Evolutionary conservation across 2,113 vertebrate species (phyloP).

Genomic region (Machaerirhynchus nigripectus): DNA sequence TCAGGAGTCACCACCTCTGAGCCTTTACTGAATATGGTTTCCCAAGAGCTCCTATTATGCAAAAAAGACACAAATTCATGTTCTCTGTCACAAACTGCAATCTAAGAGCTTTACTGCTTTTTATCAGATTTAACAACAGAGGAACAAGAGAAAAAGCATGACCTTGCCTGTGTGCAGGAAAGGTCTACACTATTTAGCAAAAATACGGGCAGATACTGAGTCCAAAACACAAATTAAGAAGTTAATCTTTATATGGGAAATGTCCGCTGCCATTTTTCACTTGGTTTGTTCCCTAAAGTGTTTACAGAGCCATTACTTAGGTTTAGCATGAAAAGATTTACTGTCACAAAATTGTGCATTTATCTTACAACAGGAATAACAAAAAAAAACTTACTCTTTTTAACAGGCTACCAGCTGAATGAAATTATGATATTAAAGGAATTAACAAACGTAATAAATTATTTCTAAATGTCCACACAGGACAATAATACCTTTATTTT

Average conservation of each 20-base stretch:
- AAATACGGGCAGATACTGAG: constrained; percentile 1
- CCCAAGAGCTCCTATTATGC: constrained; percentile 87
- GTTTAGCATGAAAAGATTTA: not conserved
- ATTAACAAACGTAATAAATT: not conserved
- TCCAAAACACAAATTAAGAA: constrained; percentile 23
- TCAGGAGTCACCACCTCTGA: constrained; percentile 86
- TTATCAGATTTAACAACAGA: constrained; percentile 31
- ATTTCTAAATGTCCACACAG: not conserved
- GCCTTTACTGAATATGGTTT: constrained; percentile 89
- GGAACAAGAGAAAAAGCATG: constrained; percentile 1
- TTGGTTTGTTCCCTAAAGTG: not conserved
- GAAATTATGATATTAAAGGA: not conserved
- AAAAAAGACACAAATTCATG: constrained; percentile 57
- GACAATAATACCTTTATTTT: not conserved
- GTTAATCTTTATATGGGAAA: constrained; percentile 33
- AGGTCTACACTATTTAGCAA: not conserved
- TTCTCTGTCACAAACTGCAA: constrained; percentile 30
- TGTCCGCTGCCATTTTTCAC: not conserved
- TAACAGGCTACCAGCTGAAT: not conserved
- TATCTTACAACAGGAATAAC: not conserved
- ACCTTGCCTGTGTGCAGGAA: not conserved
- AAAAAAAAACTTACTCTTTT: not conserved
- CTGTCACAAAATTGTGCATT: not conserved
- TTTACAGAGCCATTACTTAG: not conserved
- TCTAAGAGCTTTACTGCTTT: constrained; percentile 16